These are phyloP conservation scores for Volucella inanis DNA, from an alignment of 2,888 invertebrate genomes.

Conservation along the genomic window DNA sequence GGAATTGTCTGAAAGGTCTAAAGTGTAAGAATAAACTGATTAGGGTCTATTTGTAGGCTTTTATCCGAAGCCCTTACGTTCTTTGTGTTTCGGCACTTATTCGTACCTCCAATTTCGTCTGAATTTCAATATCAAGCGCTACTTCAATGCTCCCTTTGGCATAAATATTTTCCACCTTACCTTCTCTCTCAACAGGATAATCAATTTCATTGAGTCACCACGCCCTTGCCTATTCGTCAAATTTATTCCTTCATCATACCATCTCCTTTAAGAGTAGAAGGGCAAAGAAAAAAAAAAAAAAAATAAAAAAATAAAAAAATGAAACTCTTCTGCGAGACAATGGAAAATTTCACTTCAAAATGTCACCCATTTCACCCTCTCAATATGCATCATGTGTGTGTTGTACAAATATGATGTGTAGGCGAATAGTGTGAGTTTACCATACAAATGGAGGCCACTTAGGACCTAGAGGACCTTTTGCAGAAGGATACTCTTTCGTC, in stretches of 20 bases:
- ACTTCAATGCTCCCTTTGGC: too few species aligned
- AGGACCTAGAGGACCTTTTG: slow-evolving; percentile 64
- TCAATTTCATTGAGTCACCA: slow-evolving; percentile 17
- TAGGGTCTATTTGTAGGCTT: too few species aligned
- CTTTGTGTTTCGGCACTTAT: too few species aligned
- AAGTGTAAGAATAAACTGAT: too few species aligned
- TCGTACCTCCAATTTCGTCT: too few species aligned
- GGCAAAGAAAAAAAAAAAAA: slow-evolving; percentile 18
- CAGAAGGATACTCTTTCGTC: slow-evolving; percentile 53
- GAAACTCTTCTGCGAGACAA: slow-evolving; percentile 49
- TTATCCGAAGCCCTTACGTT: too few species aligned
- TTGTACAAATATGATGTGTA: not conserved
- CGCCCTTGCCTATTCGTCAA: slow-evolving; percentile 31
- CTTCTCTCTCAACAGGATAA: slow-evolving; percentile 9
- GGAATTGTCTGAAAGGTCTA: too few species aligned
- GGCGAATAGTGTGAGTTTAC: slow-evolving; percentile 42
- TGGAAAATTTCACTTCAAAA: slow-evolving; percentile 67
- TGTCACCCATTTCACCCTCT: slow-evolving; percentile 56
- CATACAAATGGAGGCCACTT: slow-evolving; percentile 71
- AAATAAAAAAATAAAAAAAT: slow-evolving; percentile 8
- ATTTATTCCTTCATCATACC: slow-evolving; percentile 17
- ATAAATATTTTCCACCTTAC: slow-evolving; percentile 26
- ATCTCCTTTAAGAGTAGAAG: not conserved
- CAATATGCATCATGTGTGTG: slow-evolving; percentile 35
- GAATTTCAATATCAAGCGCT: too few species aligned